Evolutionary conservation across 2,888 invertebrate species (phyloP).

Genomic region (Timandra comae): DNA sequence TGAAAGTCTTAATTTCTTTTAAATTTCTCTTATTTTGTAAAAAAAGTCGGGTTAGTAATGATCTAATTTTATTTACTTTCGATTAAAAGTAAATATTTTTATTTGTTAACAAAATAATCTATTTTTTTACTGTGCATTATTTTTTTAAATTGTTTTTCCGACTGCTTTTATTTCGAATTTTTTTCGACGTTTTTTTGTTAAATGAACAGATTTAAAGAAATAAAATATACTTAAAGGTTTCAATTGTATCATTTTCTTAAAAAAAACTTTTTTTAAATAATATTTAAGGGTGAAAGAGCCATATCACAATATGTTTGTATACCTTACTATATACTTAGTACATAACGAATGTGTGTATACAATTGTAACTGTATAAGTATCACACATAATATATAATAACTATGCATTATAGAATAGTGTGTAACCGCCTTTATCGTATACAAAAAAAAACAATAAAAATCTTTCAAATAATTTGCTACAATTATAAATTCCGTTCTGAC

Average conservation of each 20-base stretch:
- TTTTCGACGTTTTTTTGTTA: slow-evolving; percentile 4
- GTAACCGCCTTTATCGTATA: slow-evolving; percentile 25
- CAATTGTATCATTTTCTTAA: slow-evolving; percentile 24
- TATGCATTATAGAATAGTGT: slow-evolving; percentile 17
- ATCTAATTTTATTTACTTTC: too few species aligned
- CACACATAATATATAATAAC: slow-evolving; percentile 41
- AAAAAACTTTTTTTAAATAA: slow-evolving; percentile 24
- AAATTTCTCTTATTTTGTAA: too few species aligned
- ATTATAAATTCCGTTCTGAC: too few species aligned
- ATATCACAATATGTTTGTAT: slow-evolving; percentile 70
- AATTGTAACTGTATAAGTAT: slow-evolving; percentile 35
- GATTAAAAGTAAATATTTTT: too few species aligned
- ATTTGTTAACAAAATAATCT: too few species aligned
- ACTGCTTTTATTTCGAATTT: background rate
- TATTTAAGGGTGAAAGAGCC: slow-evolving; percentile 54
- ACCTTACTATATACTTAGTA: slow-evolving; percentile 46
- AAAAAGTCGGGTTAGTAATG: too few species aligned
- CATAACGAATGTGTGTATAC: slow-evolving; percentile 30
- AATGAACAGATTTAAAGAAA: too few species aligned
- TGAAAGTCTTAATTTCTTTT: too few species aligned
- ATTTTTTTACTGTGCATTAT: too few species aligned
- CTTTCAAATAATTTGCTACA: slow-evolving; percentile 4
- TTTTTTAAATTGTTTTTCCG: too few species aligned
- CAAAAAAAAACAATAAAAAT: slow-evolving; percentile 14
- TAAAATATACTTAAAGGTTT: too few species aligned